Evolutionary conservation across 2,888 invertebrate genomes (phyloP), one percentile per base, ranked within the genome.

Genomic region (Drosophila ezoana): DNA sequence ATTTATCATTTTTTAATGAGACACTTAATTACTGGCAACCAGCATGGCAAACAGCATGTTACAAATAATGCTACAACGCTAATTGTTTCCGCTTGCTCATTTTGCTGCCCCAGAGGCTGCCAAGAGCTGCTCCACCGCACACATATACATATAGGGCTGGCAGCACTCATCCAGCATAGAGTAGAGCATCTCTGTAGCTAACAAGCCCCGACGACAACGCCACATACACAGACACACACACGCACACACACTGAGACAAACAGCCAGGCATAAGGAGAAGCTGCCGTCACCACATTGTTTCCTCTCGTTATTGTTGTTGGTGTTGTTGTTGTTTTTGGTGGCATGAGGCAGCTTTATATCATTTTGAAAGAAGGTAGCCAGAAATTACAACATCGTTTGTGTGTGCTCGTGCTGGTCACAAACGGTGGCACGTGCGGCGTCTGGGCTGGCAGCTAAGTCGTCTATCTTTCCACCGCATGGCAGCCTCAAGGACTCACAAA

Each of bases 1-100:
- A 85, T 89, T 81, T 89, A 85, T 85, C 85, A 85, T 89, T 85
- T 85, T 85, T 85, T 85, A 85, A 85, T 85, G 87, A 85, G 85
- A 84, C 85, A 89, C 85, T 85, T 85, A 89, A 85, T 85, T 85
- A 74, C 63, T 64, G 80, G 63, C 65, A n/a, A n/a, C n/a, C n/a
- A n/a, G n/a, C n/a, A n/a, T 64, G 76, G 79, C 86, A 76, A 84
- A 79, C 86, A 82, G 70, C 86, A 79, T 86, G 83, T 87, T 81
- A 76, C 85, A 87, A 84, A 81, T 87, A 84, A 87, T 79, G 89
- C 87, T 81, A 82, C 81, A 76, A 76, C 83, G 81, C 87, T 87
- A 85, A 87, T 87, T 87, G 86, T 85, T 87, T 87, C 87, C 87
- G 87, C 83, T 75, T 86, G 83, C 83, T 80, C 87, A 88, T 88